Evolutionary conservation across 2,113 vertebrate genomes (phyloP).

Genomic region (Aythya baeri): DNA sequence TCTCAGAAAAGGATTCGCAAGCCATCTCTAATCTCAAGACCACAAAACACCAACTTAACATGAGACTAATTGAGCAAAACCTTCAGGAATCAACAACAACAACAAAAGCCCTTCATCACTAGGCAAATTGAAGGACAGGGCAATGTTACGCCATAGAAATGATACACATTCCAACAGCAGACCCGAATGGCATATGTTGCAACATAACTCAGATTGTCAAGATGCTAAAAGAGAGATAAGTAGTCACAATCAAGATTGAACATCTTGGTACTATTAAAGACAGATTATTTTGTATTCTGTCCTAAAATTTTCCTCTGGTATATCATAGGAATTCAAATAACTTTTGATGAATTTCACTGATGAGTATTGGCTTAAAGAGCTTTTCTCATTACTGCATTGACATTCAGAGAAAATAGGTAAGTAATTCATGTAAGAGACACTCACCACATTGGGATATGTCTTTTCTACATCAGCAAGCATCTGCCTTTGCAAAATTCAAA

Average conservation of each 20-base stretch:
- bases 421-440: not conserved
- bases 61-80: not conserved
- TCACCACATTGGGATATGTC: not conserved
- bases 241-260: not conserved
- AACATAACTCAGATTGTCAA: not conserved
- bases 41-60: not conserved
- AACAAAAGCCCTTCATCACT: not conserved
- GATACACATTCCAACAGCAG: not conserved
- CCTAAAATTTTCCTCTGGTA: not conserved
- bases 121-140: not conserved
- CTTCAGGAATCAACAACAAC: not conserved
- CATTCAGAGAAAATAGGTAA: not conserved
- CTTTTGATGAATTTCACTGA: not conserved
- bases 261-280: not conserved
- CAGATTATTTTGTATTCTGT: not conserved
- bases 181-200: rapidly evolving
- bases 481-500: not conserved
- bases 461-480: not conserved
- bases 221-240: not conserved
- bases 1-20: not conserved
- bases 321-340: not conserved
- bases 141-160: not conserved
- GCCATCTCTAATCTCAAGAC: not conserved
- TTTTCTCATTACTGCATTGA: not conserved
- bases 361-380: not conserved